A percentile compares a stretch with the other conserved stretches of the same genome.
phyloP scores from a whole-genome alignment of 64 coral and sea anemone genomes.

The Hydrozoanthus tunicans region DNA sequence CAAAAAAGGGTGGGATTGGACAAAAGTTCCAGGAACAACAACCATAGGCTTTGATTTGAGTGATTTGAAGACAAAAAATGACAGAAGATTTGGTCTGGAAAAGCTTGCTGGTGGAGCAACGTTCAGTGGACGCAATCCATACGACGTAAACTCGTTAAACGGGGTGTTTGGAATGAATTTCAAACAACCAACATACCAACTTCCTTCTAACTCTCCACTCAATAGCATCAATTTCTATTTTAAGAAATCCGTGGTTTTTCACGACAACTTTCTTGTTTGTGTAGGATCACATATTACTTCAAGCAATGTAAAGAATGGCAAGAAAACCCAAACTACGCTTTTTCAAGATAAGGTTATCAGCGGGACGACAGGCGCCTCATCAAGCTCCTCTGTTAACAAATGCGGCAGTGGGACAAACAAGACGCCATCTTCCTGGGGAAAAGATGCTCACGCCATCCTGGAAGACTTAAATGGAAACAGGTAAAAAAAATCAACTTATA shows the following conservation, averaged over 20 bases:
- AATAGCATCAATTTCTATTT: background rate
- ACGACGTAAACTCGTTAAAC: background rate
- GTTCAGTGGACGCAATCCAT: background rate
- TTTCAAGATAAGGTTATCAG: background rate
- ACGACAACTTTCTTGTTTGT: background rate
- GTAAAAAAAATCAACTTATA: too few species aligned
- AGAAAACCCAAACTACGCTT: background rate
- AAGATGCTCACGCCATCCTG: too few species aligned
- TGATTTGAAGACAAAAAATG: background rate
- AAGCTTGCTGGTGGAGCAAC: constrained; percentile 20
- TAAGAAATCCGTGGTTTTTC: constrained; percentile 3
- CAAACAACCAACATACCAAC: background rate
- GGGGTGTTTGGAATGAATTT: constrained; percentile 42
- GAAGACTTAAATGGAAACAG: too few species aligned
- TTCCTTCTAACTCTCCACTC: background rate
- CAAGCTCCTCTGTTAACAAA: background rate
- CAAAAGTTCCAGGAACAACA: background rate
- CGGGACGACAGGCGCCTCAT: background rate
- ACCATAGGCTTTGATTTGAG: background rate
- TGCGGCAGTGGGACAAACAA: background rate
- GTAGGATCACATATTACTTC: background rate
- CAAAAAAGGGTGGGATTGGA: constrained; percentile 29
- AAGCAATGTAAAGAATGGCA: background rate
- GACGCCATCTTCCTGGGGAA: background rate
- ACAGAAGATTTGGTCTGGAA: background rate